Conservation (phyloP, 2,113 vertebrate genomes). For the Columbina picui region DNA sequence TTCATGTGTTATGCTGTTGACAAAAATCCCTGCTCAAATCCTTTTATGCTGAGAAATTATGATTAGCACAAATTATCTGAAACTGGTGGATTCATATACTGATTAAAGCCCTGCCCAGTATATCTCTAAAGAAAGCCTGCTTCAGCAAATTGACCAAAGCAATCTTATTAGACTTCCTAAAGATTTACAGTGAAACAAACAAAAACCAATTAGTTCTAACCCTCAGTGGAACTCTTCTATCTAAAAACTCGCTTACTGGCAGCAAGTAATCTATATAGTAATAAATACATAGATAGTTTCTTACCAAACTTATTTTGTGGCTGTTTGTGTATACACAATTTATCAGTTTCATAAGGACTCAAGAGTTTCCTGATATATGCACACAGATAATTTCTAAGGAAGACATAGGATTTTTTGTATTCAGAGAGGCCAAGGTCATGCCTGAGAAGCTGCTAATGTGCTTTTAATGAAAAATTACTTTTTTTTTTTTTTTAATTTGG, state of each 20-base stretch:
- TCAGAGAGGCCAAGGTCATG: not conserved
- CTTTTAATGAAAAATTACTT: not conserved
- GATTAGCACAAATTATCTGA: conserved; percentile 58
- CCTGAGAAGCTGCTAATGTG: not conserved
- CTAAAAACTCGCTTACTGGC: not conserved
- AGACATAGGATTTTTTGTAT: not conserved
- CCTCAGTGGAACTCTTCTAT: not conserved
- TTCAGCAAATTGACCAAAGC: conserved; percentile 48
- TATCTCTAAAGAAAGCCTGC: conserved; percentile 24
- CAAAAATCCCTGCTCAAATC: not conserved
- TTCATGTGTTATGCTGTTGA: fast-evolving
- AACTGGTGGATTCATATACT: conserved; percentile 36
- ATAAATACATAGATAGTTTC: not conserved
- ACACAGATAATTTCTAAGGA: not conserved
- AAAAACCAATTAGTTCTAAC: not conserved
- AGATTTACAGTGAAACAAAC: not conserved
- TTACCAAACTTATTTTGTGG: not conserved
- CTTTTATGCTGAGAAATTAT: conserved; percentile 35
- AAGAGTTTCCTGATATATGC: not conserved
- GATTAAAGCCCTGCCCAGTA: conserved; percentile 26
- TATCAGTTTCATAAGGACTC: not conserved
- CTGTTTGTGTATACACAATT: not conserved
- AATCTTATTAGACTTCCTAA: conserved; percentile 3
- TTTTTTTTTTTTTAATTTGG: not conserved
- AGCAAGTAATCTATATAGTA: not conserved